Base-by-base conservation (phyloP, 2,797 vertebrate genomes). In the Melanotaenia parkinsoni region DNA sequence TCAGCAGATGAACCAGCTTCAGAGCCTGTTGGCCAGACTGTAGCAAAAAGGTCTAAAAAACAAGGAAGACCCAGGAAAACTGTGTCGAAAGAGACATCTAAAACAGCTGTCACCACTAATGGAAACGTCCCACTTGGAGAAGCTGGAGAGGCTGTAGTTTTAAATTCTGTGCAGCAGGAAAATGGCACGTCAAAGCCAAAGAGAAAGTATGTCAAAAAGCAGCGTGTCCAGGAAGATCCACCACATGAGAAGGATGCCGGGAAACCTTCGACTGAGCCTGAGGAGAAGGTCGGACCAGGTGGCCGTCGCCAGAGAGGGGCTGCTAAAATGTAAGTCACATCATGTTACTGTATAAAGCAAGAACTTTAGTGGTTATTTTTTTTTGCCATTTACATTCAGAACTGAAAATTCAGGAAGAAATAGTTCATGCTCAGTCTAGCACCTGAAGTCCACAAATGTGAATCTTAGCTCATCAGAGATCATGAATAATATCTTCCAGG, bases 251-350 rank as follows among this genome's bases (percentile, higher is more conserved):
- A 71, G 0, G 20, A 66, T 0, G 79, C 77, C 8, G 72, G 62
- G 9, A 75, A 81, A 5, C 18, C 14, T 26, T 47, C 60, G 1
- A 3, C 0, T 2, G 66, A 73, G 38, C 37, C 82, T 0, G 81
- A 82, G 6, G 85, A 86, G 32, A 82, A 72, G 69, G 60, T 54
- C 20, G 59, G 88, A 0, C 75, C 88, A 0, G 85, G 93, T 0
- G 94, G 96, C 11, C 95, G 97, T 6, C 96, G 95, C 62, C 94
- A 93, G 77, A 95, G 98, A 69, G 89, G 93, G 5, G 97, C 98
- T 0, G 98, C 97, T 64, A 96, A 94, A 92, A 92, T 88, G 98
- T 98, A 87, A 94, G 95, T 74, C 3, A 33, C 65, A 20, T 18
- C 28, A 22, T 18, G 45, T 35, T 33, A 1, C 51, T 14, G 24